Conservation (phyloP, 2,888 invertebrate genomes). For the Tiliacea aurago region DNA sequence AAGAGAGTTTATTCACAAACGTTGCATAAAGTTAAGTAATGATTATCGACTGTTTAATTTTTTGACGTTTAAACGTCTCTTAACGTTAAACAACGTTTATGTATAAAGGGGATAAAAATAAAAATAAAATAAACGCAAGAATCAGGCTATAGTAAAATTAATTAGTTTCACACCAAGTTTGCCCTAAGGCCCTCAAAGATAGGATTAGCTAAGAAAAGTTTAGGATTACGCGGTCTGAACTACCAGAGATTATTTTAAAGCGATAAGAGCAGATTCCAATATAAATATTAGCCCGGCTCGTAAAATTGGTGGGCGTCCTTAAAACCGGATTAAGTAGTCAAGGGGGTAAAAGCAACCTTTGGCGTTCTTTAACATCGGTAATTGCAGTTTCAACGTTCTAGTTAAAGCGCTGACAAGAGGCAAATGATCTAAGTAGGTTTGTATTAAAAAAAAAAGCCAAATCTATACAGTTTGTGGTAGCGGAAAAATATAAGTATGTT, state of each 20-base stretch:
- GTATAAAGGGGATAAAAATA: neutral
- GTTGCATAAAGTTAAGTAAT: too few species aligned
- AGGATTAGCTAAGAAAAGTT: slow-evolving; percentile 25
- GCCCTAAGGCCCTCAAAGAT: slow-evolving; percentile 5
- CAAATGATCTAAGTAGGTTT: too few species aligned
- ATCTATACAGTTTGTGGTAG: too few species aligned
- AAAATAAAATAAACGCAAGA: neutral
- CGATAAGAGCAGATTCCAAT: slow-evolving; percentile 9
- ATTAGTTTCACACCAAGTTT: neutral
- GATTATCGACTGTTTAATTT: too few species aligned
- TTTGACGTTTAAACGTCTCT: too few species aligned
- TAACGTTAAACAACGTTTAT: too few species aligned
- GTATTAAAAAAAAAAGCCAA: too few species aligned
- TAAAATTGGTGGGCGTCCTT: neutral
- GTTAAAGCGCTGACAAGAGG: too few species aligned
- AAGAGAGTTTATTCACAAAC: too few species aligned
- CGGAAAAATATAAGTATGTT: too few species aligned
- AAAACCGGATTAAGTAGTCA: neutral
- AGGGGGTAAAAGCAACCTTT: neutral
- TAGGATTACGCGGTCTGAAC: slow-evolving; percentile 15
- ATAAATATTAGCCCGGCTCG: neutral
- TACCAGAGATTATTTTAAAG: slow-evolving; percentile 35
- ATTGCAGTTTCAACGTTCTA: neutral
- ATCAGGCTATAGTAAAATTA: slow-evolving; percentile 1
- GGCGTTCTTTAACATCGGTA: too few species aligned